These are phyloP conservation scores for Dipodomys spectabilis DNA, from an alignment of 2,113 vertebrate genomes.

Conservation along the genomic window DNA sequence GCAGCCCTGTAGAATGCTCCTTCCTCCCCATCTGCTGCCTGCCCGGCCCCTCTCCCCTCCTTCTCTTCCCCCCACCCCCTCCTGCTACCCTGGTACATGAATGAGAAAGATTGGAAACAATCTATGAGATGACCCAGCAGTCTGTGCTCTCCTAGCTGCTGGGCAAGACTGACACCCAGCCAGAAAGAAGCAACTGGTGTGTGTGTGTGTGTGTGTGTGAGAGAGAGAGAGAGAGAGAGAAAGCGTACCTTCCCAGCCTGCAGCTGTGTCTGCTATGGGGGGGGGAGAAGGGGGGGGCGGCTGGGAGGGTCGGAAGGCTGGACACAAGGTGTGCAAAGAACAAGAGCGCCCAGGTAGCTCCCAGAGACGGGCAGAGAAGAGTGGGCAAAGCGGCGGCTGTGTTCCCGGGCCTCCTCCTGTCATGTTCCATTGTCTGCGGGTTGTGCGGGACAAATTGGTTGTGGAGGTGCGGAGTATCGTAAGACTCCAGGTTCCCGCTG, in stretches of 20 bases:
- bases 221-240: not conserved
- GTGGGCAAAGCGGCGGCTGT: not conserved
- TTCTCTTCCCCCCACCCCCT: not conserved
- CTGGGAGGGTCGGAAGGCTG: not conserved
- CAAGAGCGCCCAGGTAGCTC: not conserved
- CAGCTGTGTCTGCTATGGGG: not conserved
- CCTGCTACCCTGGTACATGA: not conserved
- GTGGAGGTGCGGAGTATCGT: not conserved
- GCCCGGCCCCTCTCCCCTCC: too few relatives aligned
- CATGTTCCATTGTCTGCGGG: not conserved
- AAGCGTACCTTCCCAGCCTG: too few relatives aligned
- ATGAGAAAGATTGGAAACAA: conserved; percentile 51
- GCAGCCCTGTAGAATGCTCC: not conserved
- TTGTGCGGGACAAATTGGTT: not conserved
- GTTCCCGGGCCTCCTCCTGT: not conserved
- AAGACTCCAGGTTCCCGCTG: not conserved
- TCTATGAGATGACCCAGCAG: conserved; percentile 37
- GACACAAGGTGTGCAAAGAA: not conserved
- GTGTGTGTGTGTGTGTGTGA: not conserved
- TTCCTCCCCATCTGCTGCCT: accelerated
- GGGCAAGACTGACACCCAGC: not conserved
- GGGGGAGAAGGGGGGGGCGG: not conserved
- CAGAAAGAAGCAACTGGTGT: not conserved
- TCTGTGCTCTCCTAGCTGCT: not conserved
- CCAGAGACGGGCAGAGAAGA: not conserved